These are phyloP conservation scores for Pygoscelis antarcticus DNA, from an alignment of 2,113 vertebrate genomes.

Conservation along the genomic window DNA sequence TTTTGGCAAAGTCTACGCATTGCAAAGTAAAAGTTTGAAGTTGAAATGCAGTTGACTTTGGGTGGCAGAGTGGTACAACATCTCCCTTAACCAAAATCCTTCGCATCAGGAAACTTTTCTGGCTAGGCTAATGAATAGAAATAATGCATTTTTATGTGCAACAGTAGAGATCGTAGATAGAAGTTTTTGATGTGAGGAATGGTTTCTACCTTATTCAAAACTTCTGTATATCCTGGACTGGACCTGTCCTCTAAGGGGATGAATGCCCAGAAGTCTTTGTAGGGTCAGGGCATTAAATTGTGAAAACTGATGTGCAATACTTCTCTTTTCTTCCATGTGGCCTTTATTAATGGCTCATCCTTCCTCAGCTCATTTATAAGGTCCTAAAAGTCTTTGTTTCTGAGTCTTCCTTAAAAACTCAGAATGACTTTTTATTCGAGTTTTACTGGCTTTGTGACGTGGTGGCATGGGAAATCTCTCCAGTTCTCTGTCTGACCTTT, in stretches of 20 bases:
- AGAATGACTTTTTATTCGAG: not conserved
- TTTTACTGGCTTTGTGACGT: not conserved
- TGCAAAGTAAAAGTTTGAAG: not conserved
- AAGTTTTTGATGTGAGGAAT: not conserved
- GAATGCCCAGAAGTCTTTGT: not conserved
- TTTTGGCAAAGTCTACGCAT: accelerated
- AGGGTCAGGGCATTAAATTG: not conserved
- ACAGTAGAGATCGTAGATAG: not conserved
- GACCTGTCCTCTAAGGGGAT: not conserved
- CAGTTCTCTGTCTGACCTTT: not conserved
- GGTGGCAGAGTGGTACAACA: not conserved
- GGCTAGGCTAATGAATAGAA: not conserved
- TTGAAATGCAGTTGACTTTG: not conserved
- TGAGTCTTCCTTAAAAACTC: not conserved
- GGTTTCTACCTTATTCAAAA: not conserved
- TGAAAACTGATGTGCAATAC: not conserved
- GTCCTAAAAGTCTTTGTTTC: not conserved
- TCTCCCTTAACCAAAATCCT: not conserved
- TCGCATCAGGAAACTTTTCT: not conserved
- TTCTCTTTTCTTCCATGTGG: not conserved
- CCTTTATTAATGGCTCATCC: not conserved
- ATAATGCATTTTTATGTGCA: accelerated
- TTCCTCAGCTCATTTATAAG: not conserved
- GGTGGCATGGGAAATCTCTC: not conserved
- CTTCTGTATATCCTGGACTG: not conserved